These are phyloP conservation scores for Allacma fusca DNA, from an alignment of 2,888 invertebrate species.

Conservation along the genomic window DNA sequence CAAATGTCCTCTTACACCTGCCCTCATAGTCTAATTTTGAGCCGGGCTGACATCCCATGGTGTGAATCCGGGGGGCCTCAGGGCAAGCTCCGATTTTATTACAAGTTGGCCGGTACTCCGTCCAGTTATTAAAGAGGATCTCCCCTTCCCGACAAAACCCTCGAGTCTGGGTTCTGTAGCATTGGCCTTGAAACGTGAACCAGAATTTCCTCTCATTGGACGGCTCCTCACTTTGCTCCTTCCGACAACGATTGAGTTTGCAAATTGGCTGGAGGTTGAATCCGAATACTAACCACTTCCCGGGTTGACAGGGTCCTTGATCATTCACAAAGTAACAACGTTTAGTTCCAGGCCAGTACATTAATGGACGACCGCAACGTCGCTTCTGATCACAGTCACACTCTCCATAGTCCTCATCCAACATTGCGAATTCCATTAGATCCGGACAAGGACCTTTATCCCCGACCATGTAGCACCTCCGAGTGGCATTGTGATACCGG, in stretches of 20 bases:
- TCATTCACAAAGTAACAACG: slow-evolving; percentile 59
- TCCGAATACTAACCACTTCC: slow-evolving; percentile 60
- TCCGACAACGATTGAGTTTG: slow-evolving; percentile 52
- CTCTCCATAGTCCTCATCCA: slow-evolving; percentile 55
- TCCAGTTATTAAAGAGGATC: slow-evolving; percentile 55
- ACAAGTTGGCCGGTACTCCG: slow-evolving; percentile 55
- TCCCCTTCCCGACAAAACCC: slow-evolving; percentile 56
- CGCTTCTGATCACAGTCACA: slow-evolving; percentile 59
- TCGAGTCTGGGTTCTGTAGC: slow-evolving; percentile 55
- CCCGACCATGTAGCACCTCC: slow-evolving; percentile 56
- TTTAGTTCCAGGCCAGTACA: slow-evolving; percentile 55
- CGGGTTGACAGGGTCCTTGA: slow-evolving; percentile 57
- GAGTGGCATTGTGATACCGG: slow-evolving; percentile 54
- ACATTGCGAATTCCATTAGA: slow-evolving; percentile 55
- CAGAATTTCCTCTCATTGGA: slow-evolving; percentile 54
- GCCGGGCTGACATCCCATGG: slow-evolving; percentile 54
- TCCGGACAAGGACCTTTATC: slow-evolving; percentile 58
- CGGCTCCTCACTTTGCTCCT: slow-evolving; percentile 45
- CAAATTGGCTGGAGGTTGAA: slow-evolving; percentile 52
- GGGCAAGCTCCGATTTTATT: slow-evolving; percentile 47
- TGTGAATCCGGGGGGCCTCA: slow-evolving; percentile 11
- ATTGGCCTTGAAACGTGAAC: slow-evolving; percentile 55
- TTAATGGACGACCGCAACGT: slow-evolving; percentile 57
- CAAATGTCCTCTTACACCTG: slow-evolving; percentile 44
- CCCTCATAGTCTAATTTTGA: slow-evolving; percentile 53